phyloP scores from a whole-genome alignment of 2,797 vertebrate genomes.

The Buphagus erythrorhynchus region DNA sequence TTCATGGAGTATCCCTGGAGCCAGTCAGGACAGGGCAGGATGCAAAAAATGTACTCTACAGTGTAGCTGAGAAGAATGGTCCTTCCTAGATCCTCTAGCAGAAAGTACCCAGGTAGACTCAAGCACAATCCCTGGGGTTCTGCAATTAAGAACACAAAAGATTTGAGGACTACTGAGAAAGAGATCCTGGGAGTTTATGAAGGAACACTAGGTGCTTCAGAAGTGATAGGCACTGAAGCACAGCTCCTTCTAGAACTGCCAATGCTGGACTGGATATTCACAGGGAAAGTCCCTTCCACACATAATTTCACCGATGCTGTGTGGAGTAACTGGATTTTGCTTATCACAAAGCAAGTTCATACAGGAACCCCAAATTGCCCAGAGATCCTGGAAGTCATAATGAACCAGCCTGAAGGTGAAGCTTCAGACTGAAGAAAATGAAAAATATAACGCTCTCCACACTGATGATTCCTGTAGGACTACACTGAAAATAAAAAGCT shows the following conservation, averaged over 20 bases:
- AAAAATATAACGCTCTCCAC: too few relatives aligned
- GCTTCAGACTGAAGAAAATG: not conserved
- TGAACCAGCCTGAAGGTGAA: not conserved
- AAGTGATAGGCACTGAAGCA: not conserved
- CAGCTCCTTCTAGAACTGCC: not conserved
- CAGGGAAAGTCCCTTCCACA: not conserved
- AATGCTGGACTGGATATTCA: rapidly evolving
- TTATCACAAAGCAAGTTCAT: not conserved
- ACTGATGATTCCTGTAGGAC: not conserved
- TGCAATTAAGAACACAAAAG: not conserved
- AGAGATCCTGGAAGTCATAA: not conserved
- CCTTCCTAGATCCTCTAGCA: not conserved
- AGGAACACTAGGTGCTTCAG: not conserved
- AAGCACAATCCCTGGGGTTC: not conserved
- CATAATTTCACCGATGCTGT: not conserved
- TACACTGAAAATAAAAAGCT: not conserved
- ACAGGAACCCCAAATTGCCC: not conserved
- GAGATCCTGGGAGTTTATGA: not conserved
- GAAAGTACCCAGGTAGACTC: not conserved
- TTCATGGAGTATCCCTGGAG: not conserved
- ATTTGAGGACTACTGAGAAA: not conserved
- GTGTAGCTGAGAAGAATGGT: not conserved
- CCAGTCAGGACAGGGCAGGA: not conserved
- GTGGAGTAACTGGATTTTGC: not conserved
- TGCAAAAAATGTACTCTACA: not conserved